Base-by-base conservation (phyloP, 2,113 vertebrate species). In the Nannospalax galili region DNA sequence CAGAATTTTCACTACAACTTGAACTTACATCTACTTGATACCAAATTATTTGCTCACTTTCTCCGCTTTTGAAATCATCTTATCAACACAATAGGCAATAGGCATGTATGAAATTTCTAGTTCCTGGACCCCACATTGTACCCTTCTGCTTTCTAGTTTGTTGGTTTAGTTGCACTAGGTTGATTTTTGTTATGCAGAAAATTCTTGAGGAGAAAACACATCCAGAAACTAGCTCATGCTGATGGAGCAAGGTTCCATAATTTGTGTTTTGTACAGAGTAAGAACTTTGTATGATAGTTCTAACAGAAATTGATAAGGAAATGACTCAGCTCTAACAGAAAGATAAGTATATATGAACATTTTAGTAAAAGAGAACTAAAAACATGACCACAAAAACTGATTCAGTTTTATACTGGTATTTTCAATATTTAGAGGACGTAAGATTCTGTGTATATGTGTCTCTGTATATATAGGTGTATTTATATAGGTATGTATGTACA, bases 321-420 rank as follows among this genome's bases (percentile, higher is more conserved):
- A 77, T 20, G 16, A 60, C 35, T 93, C 48, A 88, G 11, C 19
- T 91, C 93, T 72, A 65, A 81, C 37, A 88, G 32, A 32, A 26
- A 86, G 92, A 86, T 19, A 60, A 37, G 26, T 3, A 75, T n/a
- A 4, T 15, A 26, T n/a, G 42, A 90, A 67, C 14, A 42, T 75
- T 84, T 91, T 17, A 77, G 58, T 37, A 95, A 90, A 87, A n/a
- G n/a, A n/a, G n/a, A 90, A 35, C 14, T 60, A 92, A 74, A 20
- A 60, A 28, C 22, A 67, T 72, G 9, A 69, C 32, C 9, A 69
- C 9, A 64, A 3, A 24, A 5, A 64, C 7, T 64, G 19, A 26
- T 69, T n/a, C n/a, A n/a, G n/a, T n/a, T n/a, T n/a, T n/a, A n/a
- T n/a, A n/a, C n/a, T n/a, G n/a, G n/a, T n/a, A n/a, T n/a, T n/a